phyloP scores from a whole-genome alignment of 2,113 vertebrate genomes.

The Paratilapia polleni region DNA sequence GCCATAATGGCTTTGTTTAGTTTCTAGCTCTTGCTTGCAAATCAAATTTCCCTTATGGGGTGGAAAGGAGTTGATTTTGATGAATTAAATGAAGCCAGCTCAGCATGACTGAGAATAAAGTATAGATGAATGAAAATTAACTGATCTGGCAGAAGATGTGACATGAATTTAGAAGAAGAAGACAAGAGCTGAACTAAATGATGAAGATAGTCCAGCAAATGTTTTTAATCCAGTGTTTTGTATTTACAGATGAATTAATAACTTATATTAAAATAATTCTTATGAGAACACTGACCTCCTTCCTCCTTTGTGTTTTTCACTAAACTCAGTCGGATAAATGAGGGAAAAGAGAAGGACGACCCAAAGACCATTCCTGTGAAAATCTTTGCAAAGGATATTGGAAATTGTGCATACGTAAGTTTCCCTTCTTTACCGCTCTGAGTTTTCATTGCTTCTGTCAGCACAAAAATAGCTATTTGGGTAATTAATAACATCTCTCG shows the following conservation, averaged over 20 bases:
- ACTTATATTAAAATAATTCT: not conserved
- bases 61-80: not conserved
- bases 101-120: not conserved
- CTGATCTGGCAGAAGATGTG: too few relatives aligned
- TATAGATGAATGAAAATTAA: too few relatives aligned
- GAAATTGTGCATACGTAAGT: constrained; percentile 92
- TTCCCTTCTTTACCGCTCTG: not conserved
- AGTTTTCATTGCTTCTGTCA: not conserved
- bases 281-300: not conserved
- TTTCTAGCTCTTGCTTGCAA: not conserved
- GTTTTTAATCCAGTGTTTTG: not conserved
- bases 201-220: too few relatives aligned
- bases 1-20: fast-evolving
- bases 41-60: fast-evolving
- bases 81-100: not conserved
- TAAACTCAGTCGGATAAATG: constrained; percentile 85
- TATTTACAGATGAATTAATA: not conserved
- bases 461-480: not conserved
- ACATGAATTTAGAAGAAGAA: too few relatives aligned
- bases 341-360: constrained; percentile 92
- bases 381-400: constrained; percentile 92
- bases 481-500: not conserved
- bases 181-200: too few relatives aligned
- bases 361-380: constrained; percentile 93
- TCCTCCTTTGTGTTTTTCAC: constrained; percentile 26